Base-by-base conservation (phyloP, 2,888 invertebrate species). In the Celastrina argiolus region DNA sequence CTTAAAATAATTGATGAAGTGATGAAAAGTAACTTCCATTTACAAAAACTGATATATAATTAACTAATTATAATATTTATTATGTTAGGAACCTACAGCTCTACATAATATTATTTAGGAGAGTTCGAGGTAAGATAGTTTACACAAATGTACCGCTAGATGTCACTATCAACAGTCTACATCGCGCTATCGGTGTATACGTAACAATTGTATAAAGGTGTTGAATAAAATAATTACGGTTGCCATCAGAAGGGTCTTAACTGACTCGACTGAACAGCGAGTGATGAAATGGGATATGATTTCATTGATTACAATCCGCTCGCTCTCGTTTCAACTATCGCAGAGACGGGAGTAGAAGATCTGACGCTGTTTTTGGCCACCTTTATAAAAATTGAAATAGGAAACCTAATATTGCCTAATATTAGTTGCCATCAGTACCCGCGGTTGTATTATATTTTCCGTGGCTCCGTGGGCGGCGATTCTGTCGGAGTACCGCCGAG, bases 181-280 rank as follows among this genome's bases (percentile, higher is more conserved):
- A 74, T 73, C 76, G 71, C 79, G 76, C 68, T 79, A 78, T 73
- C 74, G 77, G 74, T 75, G 71, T 66, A 66, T 70, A 68, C 59
- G 61, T 61, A 45, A 28, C n/a, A 66, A 59, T 67, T 61, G 69
- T 39, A 72, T 73, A 72, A 41, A 64, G 14, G 0, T 10, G 22
- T 18, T 28, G 36, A 2, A 5, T 10, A 22, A 22, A 18, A 0
- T 1, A 0, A 2, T 0, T 0, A 1, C 0, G 45, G 6, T 73
- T 80, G 85, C 83, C 85, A 84, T 85, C 85, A 84, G 83, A 78
- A 80, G 81, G 88, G 88, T 89, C 88, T 87, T 88, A 89, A 88
- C 89, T 89, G 88, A 90, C 89, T 90, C 88, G 88, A 90, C 88
- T 89, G 89, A 89, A 89, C 89, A 88, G 90, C 84, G 89, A 78